phyloP scores from a whole-genome alignment of 2,113 vertebrate species.

The Tachysurus fulvidraco region DNA sequence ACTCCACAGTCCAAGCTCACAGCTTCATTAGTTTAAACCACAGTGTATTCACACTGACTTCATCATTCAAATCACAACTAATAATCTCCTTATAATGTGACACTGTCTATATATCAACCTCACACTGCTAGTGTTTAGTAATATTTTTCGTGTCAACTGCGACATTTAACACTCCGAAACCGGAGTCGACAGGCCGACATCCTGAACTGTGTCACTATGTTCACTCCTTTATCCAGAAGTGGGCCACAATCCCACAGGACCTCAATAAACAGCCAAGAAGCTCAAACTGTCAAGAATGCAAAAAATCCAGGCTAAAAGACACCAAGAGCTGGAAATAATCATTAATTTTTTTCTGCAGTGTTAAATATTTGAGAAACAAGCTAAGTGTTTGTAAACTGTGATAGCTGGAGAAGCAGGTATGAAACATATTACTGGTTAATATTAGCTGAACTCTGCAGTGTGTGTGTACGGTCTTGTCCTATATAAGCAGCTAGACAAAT shows the following conservation, averaged over 20 bases:
- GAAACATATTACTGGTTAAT: background rate
- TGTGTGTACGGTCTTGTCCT: background rate
- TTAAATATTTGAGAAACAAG: background rate
- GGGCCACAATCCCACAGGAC: slow-evolving; percentile 2
- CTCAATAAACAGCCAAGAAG: slow-evolving; percentile 7
- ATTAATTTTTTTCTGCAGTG: background rate
- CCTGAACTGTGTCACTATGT: slow-evolving; percentile 11
- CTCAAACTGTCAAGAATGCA: background rate
- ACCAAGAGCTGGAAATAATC: background rate
- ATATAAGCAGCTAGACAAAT: background rate
- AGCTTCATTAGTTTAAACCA: background rate
- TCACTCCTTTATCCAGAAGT: background rate
- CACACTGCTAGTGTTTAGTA: too few species aligned
- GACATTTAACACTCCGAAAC: background rate
- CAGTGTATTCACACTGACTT: background rate
- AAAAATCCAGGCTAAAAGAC: background rate
- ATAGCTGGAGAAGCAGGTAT: background rate
- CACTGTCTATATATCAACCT: background rate
- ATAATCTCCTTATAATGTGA: background rate
- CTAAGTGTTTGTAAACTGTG: background rate
- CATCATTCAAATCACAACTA: background rate
- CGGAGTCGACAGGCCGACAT: background rate
- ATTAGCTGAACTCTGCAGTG: background rate
- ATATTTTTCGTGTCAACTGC: background rate
- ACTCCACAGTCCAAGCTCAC: background rate